Conservation (phyloP, 2,888 invertebrate genomes). For the Carcina quercana region DNA sequence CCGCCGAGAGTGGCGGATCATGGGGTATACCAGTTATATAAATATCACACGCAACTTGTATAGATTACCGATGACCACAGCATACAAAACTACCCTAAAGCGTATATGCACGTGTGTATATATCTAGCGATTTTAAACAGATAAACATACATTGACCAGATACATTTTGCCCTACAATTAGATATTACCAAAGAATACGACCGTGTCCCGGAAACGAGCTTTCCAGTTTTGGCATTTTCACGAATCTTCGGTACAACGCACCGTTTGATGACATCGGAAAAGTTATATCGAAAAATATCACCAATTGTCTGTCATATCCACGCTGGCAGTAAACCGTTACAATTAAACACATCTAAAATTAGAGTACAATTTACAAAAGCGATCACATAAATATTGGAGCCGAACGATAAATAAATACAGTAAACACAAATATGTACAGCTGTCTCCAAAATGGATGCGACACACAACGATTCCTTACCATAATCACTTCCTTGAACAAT, state of each 20-base stretch:
- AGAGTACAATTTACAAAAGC: constrained; percentile 26
- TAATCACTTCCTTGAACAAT: constrained; percentile 27
- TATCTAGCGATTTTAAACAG: constrained; percentile 49
- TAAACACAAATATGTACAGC: constrained; percentile 47
- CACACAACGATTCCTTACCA: constrained; percentile 22
- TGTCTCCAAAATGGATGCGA: constrained; percentile 31
- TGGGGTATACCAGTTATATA: no score
- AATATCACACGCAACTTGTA: constrained; percentile 16
- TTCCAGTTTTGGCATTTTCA: constrained; percentile 1
- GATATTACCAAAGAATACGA: constrained; percentile 19
- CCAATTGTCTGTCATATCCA: constrained; percentile 40
- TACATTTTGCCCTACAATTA: constrained; percentile 34
- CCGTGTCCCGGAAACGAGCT: constrained; percentile 11
- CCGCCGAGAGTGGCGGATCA: neutral
- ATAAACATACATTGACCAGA: constrained; percentile 56
- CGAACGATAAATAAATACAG: constrained; percentile 30
- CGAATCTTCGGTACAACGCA: constrained; percentile 24
- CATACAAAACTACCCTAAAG: constrained; percentile 52
- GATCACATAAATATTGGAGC: constrained; percentile 16
- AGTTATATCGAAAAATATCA: constrained; percentile 56
- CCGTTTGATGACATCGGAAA: constrained; percentile 23
- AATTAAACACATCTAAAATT: constrained; percentile 25
- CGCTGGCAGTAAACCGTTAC: constrained; percentile 23
- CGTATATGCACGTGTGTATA: constrained; percentile 45
- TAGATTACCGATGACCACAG: constrained; percentile 33